Percentiles rank a stretch among this genome's conserved stretches.
Evolutionary conservation across 2,113 vertebrate species (phyloP).

Genomic region (Peucedramus taeniatus): DNA sequence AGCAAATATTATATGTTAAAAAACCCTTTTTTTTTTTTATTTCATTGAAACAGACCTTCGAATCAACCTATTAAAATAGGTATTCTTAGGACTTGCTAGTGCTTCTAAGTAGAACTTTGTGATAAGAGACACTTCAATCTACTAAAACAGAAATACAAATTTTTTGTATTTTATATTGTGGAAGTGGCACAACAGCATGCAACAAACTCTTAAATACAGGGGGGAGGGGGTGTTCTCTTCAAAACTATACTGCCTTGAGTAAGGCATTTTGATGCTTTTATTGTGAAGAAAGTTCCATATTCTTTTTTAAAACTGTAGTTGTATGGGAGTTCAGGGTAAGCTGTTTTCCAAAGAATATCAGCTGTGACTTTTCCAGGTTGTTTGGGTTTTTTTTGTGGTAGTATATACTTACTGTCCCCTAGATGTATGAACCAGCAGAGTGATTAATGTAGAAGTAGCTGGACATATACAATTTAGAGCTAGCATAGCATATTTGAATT

Average conservation of each 20-base stretch:
- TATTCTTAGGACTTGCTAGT: neutral
- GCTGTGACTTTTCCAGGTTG: neutral
- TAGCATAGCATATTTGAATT: slow-evolving; percentile 97
- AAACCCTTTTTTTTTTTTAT: neutral
- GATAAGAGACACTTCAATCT: neutral
- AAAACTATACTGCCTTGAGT: neutral
- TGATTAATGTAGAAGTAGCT: slow-evolving; percentile 94
- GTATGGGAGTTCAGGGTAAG: neutral
- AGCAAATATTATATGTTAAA: neutral
- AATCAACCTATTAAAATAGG: neutral
- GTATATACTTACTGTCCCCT: slow-evolving; percentile 89
- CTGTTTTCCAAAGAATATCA: neutral
- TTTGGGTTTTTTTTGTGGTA: neutral
- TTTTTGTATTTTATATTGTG: neutral
- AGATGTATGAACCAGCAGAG: slow-evolving; percentile 93
- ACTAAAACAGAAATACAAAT: neutral
- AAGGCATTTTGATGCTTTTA: neutral
- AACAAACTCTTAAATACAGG: neutral
- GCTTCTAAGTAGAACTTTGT: neutral
- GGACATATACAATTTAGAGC: slow-evolving; percentile 95
- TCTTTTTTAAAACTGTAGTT: neutral
- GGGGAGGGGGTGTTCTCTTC: accelerated
- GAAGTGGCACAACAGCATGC: neutral
- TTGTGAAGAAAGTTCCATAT: neutral
- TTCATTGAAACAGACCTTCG: neutral